Percentiles rank a stretch among this genome's conserved stretches.
Conservation (phyloP, 2,797 vertebrate species). For the Pristis pectinata region DNA sequence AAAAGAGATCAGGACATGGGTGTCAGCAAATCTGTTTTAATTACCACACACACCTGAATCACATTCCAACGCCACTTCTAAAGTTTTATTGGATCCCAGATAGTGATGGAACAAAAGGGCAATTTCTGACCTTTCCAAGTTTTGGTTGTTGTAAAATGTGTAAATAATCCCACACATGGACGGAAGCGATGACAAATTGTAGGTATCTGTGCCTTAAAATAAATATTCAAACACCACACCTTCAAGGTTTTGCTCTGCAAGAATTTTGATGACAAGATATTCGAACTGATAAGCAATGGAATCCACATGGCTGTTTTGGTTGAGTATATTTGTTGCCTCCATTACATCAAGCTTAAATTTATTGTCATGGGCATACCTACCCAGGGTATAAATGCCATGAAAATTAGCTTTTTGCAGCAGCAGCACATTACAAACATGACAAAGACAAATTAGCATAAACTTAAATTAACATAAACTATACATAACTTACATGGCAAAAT, state of each 20-base stretch:
- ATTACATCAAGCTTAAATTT: too few species aligned
- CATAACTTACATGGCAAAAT: too few species aligned
- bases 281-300: background rate
- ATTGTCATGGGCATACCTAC: too few species aligned
- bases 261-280: background rate
- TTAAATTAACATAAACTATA: too few species aligned
- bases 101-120: constrained; percentile 1
- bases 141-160: background rate
- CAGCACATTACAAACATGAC: too few species aligned
- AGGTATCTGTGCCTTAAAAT: background rate
- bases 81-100: background rate
- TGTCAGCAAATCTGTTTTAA: background rate
- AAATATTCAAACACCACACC: background rate
- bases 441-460: too few species aligned
- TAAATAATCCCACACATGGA: background rate
- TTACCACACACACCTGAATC: background rate
- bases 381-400: too few species aligned
- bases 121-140: background rate
- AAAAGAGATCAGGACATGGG: background rate
- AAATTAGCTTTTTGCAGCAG: too few species aligned
- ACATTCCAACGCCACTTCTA: background rate
- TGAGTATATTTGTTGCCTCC: background rate
- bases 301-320: background rate
- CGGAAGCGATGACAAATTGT: background rate
- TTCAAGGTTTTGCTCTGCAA: background rate